Evolutionary conservation across 2,888 invertebrate genomes (phyloP), one percentile per base, ranked within the genome.

Genomic region (Drosophila mulleri): DNA sequence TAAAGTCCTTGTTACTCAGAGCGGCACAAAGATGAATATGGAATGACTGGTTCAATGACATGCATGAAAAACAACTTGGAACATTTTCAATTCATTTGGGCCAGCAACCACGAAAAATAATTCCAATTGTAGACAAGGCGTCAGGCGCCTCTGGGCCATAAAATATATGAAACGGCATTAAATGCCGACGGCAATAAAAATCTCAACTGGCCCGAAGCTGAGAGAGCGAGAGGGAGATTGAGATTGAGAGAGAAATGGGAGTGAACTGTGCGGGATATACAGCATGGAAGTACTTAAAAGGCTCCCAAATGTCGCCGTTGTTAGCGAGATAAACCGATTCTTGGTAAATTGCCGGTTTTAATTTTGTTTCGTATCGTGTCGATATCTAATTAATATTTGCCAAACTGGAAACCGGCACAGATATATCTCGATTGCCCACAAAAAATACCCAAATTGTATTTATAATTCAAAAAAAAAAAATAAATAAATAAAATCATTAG

Each of bases 21-120:
- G 18, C 18, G 1, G 45, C 23, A 6, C 14, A 23, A 23, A 23
- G 23, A 45, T 23, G 45, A 14, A 45, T 23, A 45, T 45, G 45
- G 23, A 45, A 8, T 3, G 61, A 65, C 72, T 80, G 63, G 86
- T 84, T 88, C 86, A 89, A 88, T 74, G 88, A 78, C 85, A 75
- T 53, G 54, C 64, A 58, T 61, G 58, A 64, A 67, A 64, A 72
- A 60, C 58, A 76, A 63, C 44, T n/a, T 32, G 29, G 18, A 67
- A 60, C 61, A 76, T 79, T 76, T 76, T 67, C 44, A 69, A 58
- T 73, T 50, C 61, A 64, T 72, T 75, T 67, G 47, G 70, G 61
- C 60, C 71, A 72, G 32, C 57, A 82, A 72, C 50, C 67, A 59
- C 41, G 35, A 53, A 52, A 61, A 35, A 32, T 61, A 39, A 37